Conservation (phyloP, 1,140 invertebrate genomes). For the Drosophila erecta region DNA sequence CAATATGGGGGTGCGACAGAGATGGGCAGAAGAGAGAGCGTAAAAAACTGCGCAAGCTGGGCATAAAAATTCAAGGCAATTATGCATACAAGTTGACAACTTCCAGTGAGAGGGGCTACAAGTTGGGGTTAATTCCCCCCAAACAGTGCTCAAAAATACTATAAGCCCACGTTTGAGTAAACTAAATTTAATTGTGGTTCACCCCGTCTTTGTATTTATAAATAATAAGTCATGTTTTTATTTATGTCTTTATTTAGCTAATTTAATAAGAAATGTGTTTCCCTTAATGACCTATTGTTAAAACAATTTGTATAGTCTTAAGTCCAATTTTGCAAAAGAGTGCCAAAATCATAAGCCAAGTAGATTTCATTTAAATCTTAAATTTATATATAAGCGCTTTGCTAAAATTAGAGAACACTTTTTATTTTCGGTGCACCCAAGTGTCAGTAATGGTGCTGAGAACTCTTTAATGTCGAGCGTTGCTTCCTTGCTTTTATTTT, state of each 20-base stretch:
- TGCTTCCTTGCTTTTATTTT: slow-evolving; percentile 5
- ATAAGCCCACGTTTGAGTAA: too few species aligned
- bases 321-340: too few species aligned
- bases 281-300: too few species aligned
- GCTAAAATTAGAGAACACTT: too few species aligned
- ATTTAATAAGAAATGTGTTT: too few species aligned
- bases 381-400: too few species aligned
- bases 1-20: not conserved
- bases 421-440: slow-evolving; percentile 48
- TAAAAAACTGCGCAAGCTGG: slow-evolving; percentile 65
- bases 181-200: not conserved
- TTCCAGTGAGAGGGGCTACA: slow-evolving; percentile 47
- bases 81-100: slow-evolving; percentile 82
- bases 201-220: not conserved
- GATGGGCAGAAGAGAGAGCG: slow-evolving; percentile 33
- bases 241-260: too few species aligned
- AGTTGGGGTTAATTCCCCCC: not conserved
- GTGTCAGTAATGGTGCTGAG: slow-evolving; percentile 80
- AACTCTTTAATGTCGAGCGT: slow-evolving; percentile 61
- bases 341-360: too few species aligned
- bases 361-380: too few species aligned
- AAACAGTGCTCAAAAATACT: not conserved
- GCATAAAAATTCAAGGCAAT: slow-evolving; percentile 74
- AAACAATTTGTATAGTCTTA: too few species aligned
- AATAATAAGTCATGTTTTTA: too few species aligned